A percentile compares a stretch with the other conserved stretches of the same genome.
phyloP scores from a whole-genome alignment of 2,113 vertebrate genomes.

The Atlantisia rogersi region DNA sequence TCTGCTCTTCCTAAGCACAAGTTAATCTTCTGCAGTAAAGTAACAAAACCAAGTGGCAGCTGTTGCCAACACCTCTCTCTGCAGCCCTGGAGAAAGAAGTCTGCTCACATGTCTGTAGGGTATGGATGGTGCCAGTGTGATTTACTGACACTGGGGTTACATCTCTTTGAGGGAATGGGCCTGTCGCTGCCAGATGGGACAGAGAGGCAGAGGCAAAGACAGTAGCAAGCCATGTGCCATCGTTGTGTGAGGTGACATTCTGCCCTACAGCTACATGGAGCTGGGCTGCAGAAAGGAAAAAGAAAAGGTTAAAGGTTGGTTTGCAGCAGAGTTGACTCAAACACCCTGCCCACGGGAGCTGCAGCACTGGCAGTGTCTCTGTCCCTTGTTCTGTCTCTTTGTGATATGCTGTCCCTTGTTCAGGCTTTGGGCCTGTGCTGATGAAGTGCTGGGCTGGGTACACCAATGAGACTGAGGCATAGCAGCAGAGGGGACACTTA shows the following conservation, averaged over 20 bases:
- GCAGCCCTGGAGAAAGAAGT: background rate
- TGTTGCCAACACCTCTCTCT: slow-evolving; percentile 10
- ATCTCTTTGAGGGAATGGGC: background rate
- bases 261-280: background rate
- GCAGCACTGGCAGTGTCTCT: background rate
- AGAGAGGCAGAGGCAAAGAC: background rate
- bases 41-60: background rate
- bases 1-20: background rate
- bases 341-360: rapidly evolving
- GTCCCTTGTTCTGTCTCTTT: background rate
- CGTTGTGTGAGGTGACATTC: background rate
- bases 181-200: slow-evolving; percentile 4
- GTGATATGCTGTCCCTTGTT: background rate
- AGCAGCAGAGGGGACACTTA: background rate
- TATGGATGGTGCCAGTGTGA: background rate
- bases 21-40: background rate
- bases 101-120: slow-evolving; percentile 1
- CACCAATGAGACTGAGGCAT: background rate
- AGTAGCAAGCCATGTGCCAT: background rate
- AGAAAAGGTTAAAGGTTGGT: background rate
- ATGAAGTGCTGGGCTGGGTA: no score
- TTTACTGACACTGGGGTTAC: background rate
- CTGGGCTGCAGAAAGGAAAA: background rate
- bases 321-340: background rate
- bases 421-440: background rate